phyloP scores from a whole-genome alignment of 2,113 vertebrate genomes.

The Phyllopteryx taeniolatus region DNA sequence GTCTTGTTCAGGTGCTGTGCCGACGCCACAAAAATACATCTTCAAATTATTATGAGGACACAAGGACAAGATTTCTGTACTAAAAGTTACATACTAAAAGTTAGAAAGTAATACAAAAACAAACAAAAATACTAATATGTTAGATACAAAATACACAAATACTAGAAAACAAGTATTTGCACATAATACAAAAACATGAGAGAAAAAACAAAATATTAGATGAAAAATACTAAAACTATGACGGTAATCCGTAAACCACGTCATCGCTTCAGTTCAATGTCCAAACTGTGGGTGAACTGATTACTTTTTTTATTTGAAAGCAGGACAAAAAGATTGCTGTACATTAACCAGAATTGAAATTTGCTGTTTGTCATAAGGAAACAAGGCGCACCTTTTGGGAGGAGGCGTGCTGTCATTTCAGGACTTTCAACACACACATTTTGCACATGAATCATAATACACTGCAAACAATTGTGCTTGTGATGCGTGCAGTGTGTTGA shows the following conservation, averaged over 20 bases:
- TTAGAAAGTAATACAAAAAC: not conserved
- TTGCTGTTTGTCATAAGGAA: not conserved
- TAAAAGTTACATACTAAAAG: not conserved
- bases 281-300: not conserved
- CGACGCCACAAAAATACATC: not conserved
- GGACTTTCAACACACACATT: not conserved
- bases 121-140: no score
- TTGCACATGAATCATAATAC: not conserved
- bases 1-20: slow-evolving; percentile 91
- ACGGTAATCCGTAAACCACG: not conserved
- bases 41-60: not conserved
- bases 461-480: not conserved
- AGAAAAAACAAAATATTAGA: no score
- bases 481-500: not conserved
- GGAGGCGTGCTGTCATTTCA: not conserved
- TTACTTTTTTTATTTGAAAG: not conserved
- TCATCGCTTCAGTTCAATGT: slow-evolving; percentile 1
- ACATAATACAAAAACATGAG: no score
- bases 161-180: no score
- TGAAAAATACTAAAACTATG: no score
- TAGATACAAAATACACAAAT: not conserved
- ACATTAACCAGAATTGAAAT: slow-evolving; percentile 1
- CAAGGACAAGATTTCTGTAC: no score
- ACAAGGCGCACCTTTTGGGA: not conserved
- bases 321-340: not conserved